Base-by-base conservation (phyloP, 2,888 invertebrate species). In the Agrochola litura region DNA sequence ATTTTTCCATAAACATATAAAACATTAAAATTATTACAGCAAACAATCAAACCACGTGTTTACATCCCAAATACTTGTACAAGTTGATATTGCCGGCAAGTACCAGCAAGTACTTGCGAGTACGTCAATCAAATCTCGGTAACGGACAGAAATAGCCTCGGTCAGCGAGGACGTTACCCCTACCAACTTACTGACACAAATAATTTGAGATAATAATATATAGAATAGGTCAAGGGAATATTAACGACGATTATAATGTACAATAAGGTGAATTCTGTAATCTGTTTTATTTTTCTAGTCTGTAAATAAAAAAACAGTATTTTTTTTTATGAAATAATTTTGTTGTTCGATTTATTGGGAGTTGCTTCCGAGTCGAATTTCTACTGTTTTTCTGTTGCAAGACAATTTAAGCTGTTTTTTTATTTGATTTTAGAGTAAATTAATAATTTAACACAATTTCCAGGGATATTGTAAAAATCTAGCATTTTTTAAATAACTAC, bases 91-190 rank as follows among this genome's bases (percentile, higher is more conserved):
- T 64, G 56, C 22, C 54, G 54, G 52, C 60, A 70, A 82, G 65
- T 49, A 56, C 37, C 46, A 16, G 14, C 54, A 61, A 74, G 76
- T 74, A 77, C 61, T 70, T n/a, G 67, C 19, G 66, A 81, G 81
- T 81, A 76, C 86, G 88, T 88, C 88, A 85, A 88, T 88, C 88
- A 88, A 89, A 87, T 85, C 88, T 88, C 81, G 65, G 77, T 6
- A 52, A n/a, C 66, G 73, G 77, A 77, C 89, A 77, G 64, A 60
- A 88, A 83, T 89, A 88, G 84, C 88, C 73, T n/a, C 74, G 88
- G 88, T 88, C 88, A 88, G 79, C 63, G 41, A 52, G 70, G 63
- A 65, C 84, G 58, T 56, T 43, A 1, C 85, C 85, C 79, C 81
- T 89, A 88, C 89, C 25, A 86, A n/a, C 65, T 46, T 58, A 63